Evolutionary conservation across 2,797 vertebrate genomes (phyloP), one percentile per base, ranked within the genome.

Genomic region (Halcyon chelicuti): DNA sequence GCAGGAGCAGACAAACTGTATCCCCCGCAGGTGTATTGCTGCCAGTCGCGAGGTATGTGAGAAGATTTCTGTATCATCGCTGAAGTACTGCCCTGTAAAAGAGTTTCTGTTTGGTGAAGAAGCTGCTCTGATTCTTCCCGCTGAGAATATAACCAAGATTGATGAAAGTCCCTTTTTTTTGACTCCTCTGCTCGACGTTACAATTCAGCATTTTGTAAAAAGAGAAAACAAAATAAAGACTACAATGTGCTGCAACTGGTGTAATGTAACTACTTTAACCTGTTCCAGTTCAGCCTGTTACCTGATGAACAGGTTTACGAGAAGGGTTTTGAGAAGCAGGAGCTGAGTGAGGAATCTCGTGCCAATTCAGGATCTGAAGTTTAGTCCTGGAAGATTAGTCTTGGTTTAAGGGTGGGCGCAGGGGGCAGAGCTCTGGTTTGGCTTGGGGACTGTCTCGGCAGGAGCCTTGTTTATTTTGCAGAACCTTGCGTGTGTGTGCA

Each of bases 301-400:
- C 33, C 22, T 77, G 58, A 40, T 25, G 8, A 66, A 22, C 28
- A 78, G 14, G 26, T 84, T 90, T 92, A 52, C 58, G 37, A 54
- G 47, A 61, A 77, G 11, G 12, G 61, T n/a, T 95, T 61, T 67
- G 66, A 62, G 58, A 91, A 75, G 33, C 84, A 68, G 91, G 46
- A 74, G 20, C 42, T 74, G 86, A 26, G 9, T 26, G 26, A 2
- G 3, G 18, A 63, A 42, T 61, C 58, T 37, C 42, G 16, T 44
- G 42, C 58, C 61, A 61, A 67, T 40, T 76, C 7, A 74, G 44
- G 55, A 39, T 60, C 2, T 10, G 0, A 87, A 39, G 16, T 7
- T 89, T 76, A 73, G 66, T 8, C 37, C 77, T 67, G 40, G 37
- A 75, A 71, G 12, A 42, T 65, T 39, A 39, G 52, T 60, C 52